phyloP scores from a whole-genome alignment of 2,888 invertebrate species.

The Elysia crispata region DNA sequence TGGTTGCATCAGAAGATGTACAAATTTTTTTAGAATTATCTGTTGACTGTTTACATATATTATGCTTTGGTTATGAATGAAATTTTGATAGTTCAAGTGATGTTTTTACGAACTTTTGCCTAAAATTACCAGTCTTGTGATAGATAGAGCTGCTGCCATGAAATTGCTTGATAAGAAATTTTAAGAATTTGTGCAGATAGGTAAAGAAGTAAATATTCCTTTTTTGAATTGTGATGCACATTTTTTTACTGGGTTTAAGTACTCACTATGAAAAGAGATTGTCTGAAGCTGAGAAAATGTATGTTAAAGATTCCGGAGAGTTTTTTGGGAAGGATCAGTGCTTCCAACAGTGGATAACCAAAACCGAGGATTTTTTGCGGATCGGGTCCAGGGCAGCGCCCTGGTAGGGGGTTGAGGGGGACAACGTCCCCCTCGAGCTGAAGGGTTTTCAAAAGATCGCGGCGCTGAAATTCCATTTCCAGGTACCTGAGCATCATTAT shows the following conservation, averaged over 20 bases:
- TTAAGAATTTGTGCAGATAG: not conserved
- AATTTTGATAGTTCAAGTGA: not conserved
- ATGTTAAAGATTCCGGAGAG: not conserved
- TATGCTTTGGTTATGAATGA: not conserved
- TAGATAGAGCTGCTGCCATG: slow-evolving; percentile 28
- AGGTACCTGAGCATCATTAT: too few species aligned
- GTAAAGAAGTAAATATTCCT: too few species aligned
- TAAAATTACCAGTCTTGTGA: slow-evolving; percentile 30
- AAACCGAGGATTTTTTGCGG: too few species aligned
- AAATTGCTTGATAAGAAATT: slow-evolving; percentile 19
- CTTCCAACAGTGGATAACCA: too few species aligned
- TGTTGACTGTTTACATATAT: not conserved
- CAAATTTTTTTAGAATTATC: not conserved
- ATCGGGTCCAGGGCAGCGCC: too few species aligned
- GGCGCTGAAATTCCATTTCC: too few species aligned
- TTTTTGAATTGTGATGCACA: slow-evolving; percentile 20
- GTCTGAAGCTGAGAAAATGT: not conserved
- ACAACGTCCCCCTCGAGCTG: too few species aligned
- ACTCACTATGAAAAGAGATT: not conserved
- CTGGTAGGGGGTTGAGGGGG: too few species aligned
- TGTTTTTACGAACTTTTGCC: not conserved
- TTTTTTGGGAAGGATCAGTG: slow-evolving; percentile 2
- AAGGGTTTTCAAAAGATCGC: too few species aligned
- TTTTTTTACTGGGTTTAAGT: slow-evolving; percentile 21
- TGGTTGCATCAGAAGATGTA: slow-evolving; percentile 26